Conservation (phyloP, 2,888 invertebrate genomes). For the Escarpia spicata region DNA sequence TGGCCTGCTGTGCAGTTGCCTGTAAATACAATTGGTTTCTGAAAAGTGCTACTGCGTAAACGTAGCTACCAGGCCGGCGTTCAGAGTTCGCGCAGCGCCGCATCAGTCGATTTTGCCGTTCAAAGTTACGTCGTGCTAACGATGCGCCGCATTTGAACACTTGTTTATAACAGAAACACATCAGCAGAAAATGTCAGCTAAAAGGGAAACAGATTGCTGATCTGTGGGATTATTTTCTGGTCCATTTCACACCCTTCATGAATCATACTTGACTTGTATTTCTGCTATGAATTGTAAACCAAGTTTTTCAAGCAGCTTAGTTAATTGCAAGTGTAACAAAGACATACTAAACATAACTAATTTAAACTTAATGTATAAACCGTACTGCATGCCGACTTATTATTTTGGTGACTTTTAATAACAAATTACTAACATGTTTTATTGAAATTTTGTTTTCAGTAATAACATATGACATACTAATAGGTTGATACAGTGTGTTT, state of each 20-base stretch:
- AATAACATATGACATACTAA: too few species aligned
- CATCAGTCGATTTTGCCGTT: too few species aligned
- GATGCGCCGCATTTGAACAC: too few species aligned
- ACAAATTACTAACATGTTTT: neutral
- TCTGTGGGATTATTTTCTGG: neutral
- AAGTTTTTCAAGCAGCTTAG: too few species aligned
- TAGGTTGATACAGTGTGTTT: too few species aligned
- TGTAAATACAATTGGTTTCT: neutral
- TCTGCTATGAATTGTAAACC: too few species aligned
- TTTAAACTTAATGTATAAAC: neutral
- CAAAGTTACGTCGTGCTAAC: too few species aligned
- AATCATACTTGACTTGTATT: neutral
- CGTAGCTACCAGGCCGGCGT: too few species aligned
- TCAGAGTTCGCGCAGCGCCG: too few species aligned
- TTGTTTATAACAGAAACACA: neutral
- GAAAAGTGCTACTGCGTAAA: too few species aligned
- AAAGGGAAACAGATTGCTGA: neutral
- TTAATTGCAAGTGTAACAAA: too few species aligned
- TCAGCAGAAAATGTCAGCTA: neutral
- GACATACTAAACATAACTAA: neutral
- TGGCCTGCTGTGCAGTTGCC: neutral
- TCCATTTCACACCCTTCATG: neutral
- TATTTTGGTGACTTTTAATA: neutral
- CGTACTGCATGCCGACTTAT: neutral
- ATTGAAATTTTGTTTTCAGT: too few species aligned